These are phyloP conservation scores for Geopemphigus sp. DNA, from an alignment of 1,140 invertebrate genomes.

Conservation along the genomic window DNA sequence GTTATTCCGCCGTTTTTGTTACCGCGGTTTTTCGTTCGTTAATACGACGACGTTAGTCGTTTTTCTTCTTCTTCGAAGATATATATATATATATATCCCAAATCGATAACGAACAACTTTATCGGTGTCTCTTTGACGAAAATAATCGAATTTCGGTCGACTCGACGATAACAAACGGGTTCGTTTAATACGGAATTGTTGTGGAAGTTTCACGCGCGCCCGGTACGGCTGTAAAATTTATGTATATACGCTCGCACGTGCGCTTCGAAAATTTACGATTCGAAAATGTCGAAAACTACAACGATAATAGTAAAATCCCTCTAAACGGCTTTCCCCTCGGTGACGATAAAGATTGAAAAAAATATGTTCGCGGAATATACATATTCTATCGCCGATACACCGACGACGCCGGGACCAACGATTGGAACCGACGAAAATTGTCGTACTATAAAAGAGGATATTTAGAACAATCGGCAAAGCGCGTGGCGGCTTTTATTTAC, in stretches of 20 bases:
- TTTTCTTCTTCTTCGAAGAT: too few species aligned
- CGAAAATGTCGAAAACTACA: background rate
- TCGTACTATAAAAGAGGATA: background rate
- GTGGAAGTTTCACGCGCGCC: too few species aligned
- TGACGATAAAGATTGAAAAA: background rate
- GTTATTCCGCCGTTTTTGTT: background rate
- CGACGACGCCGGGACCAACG: background rate
- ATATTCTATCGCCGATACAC: background rate
- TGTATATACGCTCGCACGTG: background rate
- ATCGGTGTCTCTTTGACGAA: too few species aligned
- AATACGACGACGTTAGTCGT: too few species aligned
- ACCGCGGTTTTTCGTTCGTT: background rate
- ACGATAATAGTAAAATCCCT: background rate
- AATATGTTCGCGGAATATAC: background rate
- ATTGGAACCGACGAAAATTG: background rate
- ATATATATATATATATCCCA: too few species aligned
- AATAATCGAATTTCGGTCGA: too few species aligned
- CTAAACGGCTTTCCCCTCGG: background rate
- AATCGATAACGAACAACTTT: too few species aligned
- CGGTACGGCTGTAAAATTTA: too few species aligned
- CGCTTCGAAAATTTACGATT: background rate
- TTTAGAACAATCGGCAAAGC: constrained; percentile 5
- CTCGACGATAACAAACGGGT: too few species aligned
- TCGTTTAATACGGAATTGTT: too few species aligned
- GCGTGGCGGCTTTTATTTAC: background rate